phyloP scores from a whole-genome alignment of 2,888 invertebrate genomes.

The Melanostoma scalare region DNA sequence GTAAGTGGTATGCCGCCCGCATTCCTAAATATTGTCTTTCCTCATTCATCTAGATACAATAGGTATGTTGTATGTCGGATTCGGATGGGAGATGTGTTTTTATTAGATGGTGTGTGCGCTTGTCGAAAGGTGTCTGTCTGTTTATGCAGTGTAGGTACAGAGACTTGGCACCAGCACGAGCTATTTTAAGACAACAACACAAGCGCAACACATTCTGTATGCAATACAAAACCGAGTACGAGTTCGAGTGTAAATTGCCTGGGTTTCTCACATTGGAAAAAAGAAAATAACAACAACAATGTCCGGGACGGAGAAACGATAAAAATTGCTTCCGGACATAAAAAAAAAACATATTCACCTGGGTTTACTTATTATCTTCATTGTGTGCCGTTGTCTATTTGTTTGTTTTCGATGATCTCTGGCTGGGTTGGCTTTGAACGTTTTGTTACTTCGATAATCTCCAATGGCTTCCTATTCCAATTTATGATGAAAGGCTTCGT shows the following conservation, averaged over 20 bases:
- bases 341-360: conserved; percentile 50
- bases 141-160: conserved; percentile 20
- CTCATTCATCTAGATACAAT: conserved; percentile 57
- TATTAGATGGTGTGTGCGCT: conserved; percentile 53
- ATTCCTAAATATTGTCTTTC: conserved; percentile 69
- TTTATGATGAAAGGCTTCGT: conserved; percentile 44
- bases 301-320: conserved; percentile 34
- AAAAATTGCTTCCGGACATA: conserved; percentile 66
- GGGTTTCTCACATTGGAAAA: too few species aligned
- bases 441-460: conserved; percentile 44
- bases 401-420: conserved; percentile 47
- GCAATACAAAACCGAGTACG: too few species aligned
- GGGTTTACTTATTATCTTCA: conserved; percentile 50
- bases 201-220: too few species aligned
- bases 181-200: too few species aligned
- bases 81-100: conserved; percentile 38
- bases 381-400: conserved; percentile 17
- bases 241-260: too few species aligned
- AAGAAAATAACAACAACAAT: not conserved
- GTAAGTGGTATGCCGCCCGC: conserved; percentile 62
- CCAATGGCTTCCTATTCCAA: conserved; percentile 66
- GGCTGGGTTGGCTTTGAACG: conserved; percentile 21
- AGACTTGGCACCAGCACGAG: too few species aligned
- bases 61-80: conserved; percentile 22
- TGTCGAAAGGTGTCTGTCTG: conserved; percentile 57